Evolutionary conservation across 2,797 vertebrate species (phyloP), one percentile per base, ranked within the genome.

Genomic region (Rhabdophis nuchalis): DNA sequence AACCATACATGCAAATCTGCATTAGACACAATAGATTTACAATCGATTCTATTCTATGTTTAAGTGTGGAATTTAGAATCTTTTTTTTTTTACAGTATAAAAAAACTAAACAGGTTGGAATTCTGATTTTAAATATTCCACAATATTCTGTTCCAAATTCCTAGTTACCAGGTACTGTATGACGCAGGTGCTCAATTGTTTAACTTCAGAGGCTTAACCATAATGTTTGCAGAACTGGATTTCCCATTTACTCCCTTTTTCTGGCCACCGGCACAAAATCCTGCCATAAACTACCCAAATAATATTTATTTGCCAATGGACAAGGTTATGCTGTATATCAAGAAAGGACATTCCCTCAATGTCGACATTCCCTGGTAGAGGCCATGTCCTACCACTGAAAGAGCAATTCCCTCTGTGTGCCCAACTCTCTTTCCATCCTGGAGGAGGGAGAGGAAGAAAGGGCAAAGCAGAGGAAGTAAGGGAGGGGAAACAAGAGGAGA

Each of bases 1-100:
- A 96, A 96, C 96, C 96, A 93, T 27, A 97, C 97, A 97, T 98
- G 97, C 97, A 97, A 91, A 97, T 92, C 95, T 95, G 94, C 93
- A 89, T 96, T 96, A 97, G 93, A 96, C 97, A 97, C 96, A 94
- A 97, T 95, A 96, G 96, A 96, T 97, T 97, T 97, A 97, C 95
- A 96, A 96, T 96, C 96, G 96, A 96, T 95, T 96, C 97, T 97
- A 97, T 95, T 96, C 96, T 97, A 97, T 96, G 94, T 93, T 93
- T 94, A 96, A 92, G 95, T 96, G 96, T 97, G 97, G 96, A 97
- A 97, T 96, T 95, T 93, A 97, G 96, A 96, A 97, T 95, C 95
- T 93, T 96, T 95, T 68, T 58, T n/a, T n/a, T 72, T 93, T 25
- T 96, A 95, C 92, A 96, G 95, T 95, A 96, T 95, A 95, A 96